Conservation (phyloP, 2,888 invertebrate genomes). For the Mythimna lalbum region DNA sequence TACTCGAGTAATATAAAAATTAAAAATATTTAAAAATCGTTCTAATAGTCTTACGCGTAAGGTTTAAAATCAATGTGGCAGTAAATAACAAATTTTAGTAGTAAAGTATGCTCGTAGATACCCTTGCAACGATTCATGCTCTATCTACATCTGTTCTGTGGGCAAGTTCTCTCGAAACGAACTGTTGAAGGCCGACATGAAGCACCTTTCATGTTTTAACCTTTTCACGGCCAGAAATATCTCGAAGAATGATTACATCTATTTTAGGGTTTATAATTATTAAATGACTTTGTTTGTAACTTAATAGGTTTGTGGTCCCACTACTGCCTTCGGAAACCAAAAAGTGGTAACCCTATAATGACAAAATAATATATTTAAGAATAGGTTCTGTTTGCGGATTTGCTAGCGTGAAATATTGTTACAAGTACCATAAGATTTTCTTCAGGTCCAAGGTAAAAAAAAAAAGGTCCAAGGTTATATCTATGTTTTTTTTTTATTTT, state of each 20-base stretch:
- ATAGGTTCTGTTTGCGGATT: no score
- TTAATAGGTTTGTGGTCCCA: background rate
- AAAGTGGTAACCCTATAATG: no score
- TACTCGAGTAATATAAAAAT: constrained; percentile 29
- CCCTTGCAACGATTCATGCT: constrained; percentile 71
- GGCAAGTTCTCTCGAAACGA: constrained; percentile 53
- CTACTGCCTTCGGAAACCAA: no score
- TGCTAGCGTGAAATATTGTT: no score
- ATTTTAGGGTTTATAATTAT: constrained; percentile 3
- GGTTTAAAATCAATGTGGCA: constrained; percentile 11
- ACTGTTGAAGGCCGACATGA: constrained; percentile 72
- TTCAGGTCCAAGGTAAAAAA: no score
- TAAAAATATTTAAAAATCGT: constrained; percentile 21
- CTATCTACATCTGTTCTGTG: constrained; percentile 78
- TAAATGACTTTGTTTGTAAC: constrained; percentile 6
- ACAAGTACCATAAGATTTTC: no score
- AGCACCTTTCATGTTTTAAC: constrained; percentile 67
- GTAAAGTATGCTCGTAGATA: constrained; percentile 60
- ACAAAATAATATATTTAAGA: no score
- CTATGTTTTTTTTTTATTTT: no score
- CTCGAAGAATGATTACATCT: constrained; percentile 1
- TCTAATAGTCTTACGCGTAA: background rate
- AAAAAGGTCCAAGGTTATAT: no score
- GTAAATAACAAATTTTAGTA: constrained; percentile 52
- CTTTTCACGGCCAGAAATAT: constrained; percentile 69